phyloP scores from a whole-genome alignment of 2,797 vertebrate species.

The Cirrhinus molitorella region DNA sequence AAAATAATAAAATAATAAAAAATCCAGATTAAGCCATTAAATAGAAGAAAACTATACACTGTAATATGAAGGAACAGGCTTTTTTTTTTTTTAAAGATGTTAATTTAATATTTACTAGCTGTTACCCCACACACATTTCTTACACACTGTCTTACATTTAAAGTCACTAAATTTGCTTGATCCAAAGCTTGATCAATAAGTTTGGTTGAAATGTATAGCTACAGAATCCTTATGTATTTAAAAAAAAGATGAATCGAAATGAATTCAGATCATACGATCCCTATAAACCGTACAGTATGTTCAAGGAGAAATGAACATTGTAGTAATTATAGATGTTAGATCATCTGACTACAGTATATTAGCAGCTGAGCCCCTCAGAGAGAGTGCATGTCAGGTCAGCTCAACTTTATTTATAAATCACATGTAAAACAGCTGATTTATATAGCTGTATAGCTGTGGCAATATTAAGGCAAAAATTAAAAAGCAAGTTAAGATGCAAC shows the following conservation, averaged over 20 bases:
- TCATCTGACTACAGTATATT: not conserved
- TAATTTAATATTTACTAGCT: not conserved
- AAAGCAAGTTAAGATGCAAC: not conserved
- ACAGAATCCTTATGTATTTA: not conserved
- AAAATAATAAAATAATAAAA: not conserved
- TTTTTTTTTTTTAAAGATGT: too few relatives aligned
- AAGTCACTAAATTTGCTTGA: too few relatives aligned
- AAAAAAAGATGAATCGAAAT: not conserved
- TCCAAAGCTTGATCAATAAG: not conserved
- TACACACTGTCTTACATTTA: not conserved
- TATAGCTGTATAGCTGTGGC: not conserved
- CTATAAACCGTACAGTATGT: not conserved
- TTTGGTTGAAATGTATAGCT: not conserved
- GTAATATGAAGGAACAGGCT: not conserved
- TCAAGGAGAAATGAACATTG: conserved; percentile 8
- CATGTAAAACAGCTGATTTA: not conserved
- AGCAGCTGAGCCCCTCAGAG: not conserved
- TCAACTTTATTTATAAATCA: conserved; percentile 11
- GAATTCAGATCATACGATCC: not conserved
- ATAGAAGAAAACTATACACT: not conserved
- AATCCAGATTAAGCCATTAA: not conserved
- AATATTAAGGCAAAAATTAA: not conserved
- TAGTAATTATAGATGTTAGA: not conserved
- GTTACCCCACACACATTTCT: not conserved
- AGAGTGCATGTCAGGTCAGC: not conserved